Base-by-base conservation (phyloP, 2,797 vertebrate species). In the Chloroceryle amazona region DNA sequence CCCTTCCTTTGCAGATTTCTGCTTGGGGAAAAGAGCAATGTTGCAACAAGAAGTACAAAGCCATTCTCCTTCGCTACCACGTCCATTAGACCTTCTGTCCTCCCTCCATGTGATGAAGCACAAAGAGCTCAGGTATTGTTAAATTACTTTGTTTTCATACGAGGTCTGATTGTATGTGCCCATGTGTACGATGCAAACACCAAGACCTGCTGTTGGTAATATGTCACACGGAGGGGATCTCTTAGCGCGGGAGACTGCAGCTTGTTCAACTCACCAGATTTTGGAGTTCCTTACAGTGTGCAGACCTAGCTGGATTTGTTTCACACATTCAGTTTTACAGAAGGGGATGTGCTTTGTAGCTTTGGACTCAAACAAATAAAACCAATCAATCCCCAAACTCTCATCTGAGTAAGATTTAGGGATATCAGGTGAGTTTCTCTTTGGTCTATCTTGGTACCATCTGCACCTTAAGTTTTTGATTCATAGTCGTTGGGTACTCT, bases 81-180 rank as follows among this genome's bases (percentile, higher is more conserved):
- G 17, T 16, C 42, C 14, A 3, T 17, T 7, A 44, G 42, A 58
- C 28, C 33, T 62, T 31, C 28, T 65, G 28, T 46, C 35, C 26
- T 55, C 13, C 6, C 2, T 0, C 20, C 3, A 2, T 2, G 10
- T 7, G 11, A 37, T 9, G 26, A 44, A 87, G 11, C 31, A 49
- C 0, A 1, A 54, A 35, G 8, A 44, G 22, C 35, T 57, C 47
- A 58, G 52, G 61, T 81, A 12, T 17, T 57, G 65, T 37, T n/a
- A 13, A 57, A 61, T 65, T 44, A 12, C 9, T 42, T 10, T 19
- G 5, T 41, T 18, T 55, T 72, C 7, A 9, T 4, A 3, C 26
- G 44, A 47, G 23, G 8, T 71, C 9, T 87, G 9, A 19, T 33
- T 62, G 9, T 41, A 37, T 28, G 23, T 60, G 21, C 46, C 18